phyloP scores from a whole-genome alignment of 2,113 vertebrate species.

The Phrynosoma blainvillii region DNA sequence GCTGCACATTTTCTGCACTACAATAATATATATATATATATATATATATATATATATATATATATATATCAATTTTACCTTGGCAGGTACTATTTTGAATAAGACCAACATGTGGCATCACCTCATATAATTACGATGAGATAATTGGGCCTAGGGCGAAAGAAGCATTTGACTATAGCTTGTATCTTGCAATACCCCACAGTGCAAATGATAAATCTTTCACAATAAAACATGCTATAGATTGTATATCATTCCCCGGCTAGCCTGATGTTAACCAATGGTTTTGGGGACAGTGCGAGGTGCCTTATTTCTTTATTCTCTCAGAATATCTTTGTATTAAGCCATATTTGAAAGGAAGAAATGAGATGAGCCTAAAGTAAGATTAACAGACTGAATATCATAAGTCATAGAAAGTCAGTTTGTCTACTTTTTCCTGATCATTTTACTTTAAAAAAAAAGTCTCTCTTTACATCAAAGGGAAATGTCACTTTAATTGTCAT shows the following conservation, averaged over 20 bases:
- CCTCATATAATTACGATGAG: constrained; percentile 41
- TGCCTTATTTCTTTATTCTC: constrained; percentile 35
- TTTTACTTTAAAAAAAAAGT: neutral
- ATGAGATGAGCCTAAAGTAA: constrained; percentile 28
- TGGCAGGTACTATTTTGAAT: constrained; percentile 31
- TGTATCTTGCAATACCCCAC: constrained; percentile 21
- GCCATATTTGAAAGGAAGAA: constrained; percentile 32
- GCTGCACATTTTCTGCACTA: neutral
- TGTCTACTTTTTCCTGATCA: neutral
- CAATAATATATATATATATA: no score
- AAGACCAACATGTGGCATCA: constrained; percentile 26
- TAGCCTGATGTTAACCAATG: constrained; percentile 51
- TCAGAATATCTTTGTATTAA: constrained; percentile 41
- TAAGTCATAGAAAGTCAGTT: neutral
- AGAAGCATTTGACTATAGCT: constrained; percentile 38
- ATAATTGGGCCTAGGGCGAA: constrained; percentile 51
- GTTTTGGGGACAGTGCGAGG: constrained; percentile 39
- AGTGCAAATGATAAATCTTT: constrained; percentile 53
- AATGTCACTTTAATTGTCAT: neutral
- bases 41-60: no score
- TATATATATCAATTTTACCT: constrained; percentile 1
- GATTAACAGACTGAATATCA: constrained; percentile 35
- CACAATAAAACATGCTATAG: constrained; percentile 27
- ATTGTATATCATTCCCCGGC: constrained; percentile 40
- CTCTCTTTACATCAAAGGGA: neutral